phyloP scores from a whole-genome alignment of 2,113 vertebrate genomes.

The Rhinoderma darwinii region DNA sequence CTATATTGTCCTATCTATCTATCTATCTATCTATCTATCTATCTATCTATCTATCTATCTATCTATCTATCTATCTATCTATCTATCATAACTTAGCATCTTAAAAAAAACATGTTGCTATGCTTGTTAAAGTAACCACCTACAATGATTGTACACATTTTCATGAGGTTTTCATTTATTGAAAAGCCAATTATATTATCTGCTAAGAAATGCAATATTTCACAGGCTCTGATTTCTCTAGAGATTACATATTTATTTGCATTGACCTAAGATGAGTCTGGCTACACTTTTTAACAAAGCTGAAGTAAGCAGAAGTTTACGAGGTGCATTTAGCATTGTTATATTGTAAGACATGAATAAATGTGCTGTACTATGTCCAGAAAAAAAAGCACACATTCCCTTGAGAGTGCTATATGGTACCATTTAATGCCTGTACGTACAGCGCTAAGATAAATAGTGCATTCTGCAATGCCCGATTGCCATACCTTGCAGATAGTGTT shows the following conservation, averaged over 20 bases:
- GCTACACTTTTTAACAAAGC: neutral
- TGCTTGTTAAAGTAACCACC: too few species aligned
- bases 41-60: too few species aligned
- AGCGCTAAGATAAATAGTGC: too few species aligned
- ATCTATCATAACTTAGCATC: too few species aligned
- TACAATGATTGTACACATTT: neutral
- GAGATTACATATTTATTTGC: slow-evolving; percentile 6
- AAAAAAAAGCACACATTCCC: neutral
- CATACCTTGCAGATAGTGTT: too few species aligned
- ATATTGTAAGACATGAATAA: neutral
- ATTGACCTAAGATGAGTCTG: slow-evolving; percentile 16
- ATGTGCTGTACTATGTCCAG: neutral
- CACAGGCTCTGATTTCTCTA: slow-evolving; percentile 16
- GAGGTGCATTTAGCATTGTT: neutral
- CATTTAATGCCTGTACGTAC: too few species aligned
- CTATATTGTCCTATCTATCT: too few species aligned
- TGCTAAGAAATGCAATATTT: slow-evolving; percentile 32
- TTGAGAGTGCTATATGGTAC: neutral
- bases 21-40: too few species aligned
- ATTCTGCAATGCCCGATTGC: too few species aligned
- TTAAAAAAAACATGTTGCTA: too few species aligned
- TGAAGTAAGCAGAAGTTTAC: neutral
- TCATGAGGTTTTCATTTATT: neutral
- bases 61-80: too few species aligned
- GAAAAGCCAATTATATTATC: slow-evolving; percentile 19